Evolutionary conservation across 2,113 vertebrate species (phyloP).

Genomic region (Emydura subglobosa): DNA sequence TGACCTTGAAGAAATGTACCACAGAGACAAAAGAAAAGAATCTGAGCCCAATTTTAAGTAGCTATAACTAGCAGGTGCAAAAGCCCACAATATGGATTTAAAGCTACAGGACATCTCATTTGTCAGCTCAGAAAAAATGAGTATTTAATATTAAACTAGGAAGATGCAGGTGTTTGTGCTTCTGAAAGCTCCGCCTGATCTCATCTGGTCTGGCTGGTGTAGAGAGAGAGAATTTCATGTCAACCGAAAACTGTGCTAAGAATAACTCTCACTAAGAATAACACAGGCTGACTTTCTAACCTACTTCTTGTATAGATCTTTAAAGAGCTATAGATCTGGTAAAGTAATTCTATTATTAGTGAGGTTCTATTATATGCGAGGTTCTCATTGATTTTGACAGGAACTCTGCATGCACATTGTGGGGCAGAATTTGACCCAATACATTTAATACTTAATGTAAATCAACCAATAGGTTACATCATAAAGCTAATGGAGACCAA

Average conservation of each 20-base stretch:
- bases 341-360: neutral
- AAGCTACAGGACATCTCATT: neutral
- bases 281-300: neutral
- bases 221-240: slow-evolving; percentile 17
- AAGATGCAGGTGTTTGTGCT: slow-evolving; percentile 17
- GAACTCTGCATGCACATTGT: neutral
- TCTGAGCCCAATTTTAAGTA: slow-evolving; percentile 8
- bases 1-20: neutral
- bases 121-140: neutral
- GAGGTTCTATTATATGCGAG: no score
- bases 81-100: neutral
- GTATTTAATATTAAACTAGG: neutral
- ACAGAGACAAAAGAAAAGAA: neutral
- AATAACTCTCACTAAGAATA: neutral
- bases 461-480: neutral
- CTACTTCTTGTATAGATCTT: neutral
- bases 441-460: neutral
- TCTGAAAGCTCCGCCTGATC: slow-evolving; percentile 14
- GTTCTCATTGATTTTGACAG: neutral
- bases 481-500: slow-evolving; percentile 2
- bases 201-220: neutral
- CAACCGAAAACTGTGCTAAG: slow-evolving; percentile 19
- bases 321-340: neutral
- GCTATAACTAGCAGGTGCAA: slow-evolving; percentile 17
- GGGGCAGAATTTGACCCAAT: neutral